phyloP scores from a whole-genome alignment of 2,888 invertebrate genomes.

The Matsumyia berberina region DNA sequence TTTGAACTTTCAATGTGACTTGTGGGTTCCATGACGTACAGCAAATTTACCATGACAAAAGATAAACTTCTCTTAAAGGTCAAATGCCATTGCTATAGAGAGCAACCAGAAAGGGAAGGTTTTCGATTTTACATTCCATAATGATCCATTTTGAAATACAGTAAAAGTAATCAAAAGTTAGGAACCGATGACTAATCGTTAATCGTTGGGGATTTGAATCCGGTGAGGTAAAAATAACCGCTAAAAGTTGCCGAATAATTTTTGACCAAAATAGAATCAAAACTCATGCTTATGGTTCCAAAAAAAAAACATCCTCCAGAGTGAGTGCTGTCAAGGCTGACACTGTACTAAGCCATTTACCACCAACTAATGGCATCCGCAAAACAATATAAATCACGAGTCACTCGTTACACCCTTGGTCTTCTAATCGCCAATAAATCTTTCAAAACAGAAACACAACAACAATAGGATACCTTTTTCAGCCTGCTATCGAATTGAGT shows the following conservation, averaged over 20 bases:
- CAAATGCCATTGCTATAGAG: no score
- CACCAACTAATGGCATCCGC: constrained; percentile 1
- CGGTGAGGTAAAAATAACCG: neutral
- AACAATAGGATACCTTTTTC: constrained; percentile 9
- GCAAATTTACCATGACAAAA: no score
- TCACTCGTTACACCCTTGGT: constrained; percentile 7
- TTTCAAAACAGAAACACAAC: neutral
- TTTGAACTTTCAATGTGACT: no score
- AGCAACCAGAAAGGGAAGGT: no score
- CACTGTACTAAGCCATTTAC: neutral
- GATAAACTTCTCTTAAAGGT: no score
- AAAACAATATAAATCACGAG: constrained; percentile 1
- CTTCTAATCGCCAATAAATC: neutral
- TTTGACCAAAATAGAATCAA: neutral
- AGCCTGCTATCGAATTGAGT: neutral
- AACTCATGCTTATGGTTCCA: neutral
- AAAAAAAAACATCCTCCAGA: neutral
- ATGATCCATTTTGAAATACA: neutral
- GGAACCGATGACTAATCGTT: neutral
- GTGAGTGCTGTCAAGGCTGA: neutral
- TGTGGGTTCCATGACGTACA: no score
- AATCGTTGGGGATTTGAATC: neutral
- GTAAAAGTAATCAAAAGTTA: neutral
- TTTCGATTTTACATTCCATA: no score
- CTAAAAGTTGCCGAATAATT: neutral